Evolutionary conservation across 2,797 vertebrate species (phyloP).

Genomic region (Thaleichthys pacificus): DNA sequence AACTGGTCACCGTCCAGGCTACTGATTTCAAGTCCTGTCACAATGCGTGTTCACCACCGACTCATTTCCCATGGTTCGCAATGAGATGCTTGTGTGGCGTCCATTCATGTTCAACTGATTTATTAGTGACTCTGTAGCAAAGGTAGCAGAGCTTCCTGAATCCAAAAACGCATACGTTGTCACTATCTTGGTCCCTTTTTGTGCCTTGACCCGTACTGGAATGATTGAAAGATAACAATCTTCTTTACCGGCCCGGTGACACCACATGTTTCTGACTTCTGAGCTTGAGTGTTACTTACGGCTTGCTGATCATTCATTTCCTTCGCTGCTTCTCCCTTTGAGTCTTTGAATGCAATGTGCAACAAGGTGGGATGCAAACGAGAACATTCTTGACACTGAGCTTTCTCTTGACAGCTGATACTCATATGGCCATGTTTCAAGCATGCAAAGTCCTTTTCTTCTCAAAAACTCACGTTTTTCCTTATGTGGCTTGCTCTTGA

Average conservation of each 20-base stretch:
- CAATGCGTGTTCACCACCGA: conserved; percentile 12
- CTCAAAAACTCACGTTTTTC: neutral
- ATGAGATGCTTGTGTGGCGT: conserved; percentile 21
- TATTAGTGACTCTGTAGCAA: conserved; percentile 15
- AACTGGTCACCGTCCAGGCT: conserved; percentile 24
- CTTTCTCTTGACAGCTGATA: conserved; percentile 31
- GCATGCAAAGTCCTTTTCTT: conserved; percentile 13
- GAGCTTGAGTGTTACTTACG: neutral
- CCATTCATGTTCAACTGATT: conserved; percentile 24
- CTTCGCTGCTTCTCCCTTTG: neutral
- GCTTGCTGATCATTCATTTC: conserved; percentile 11
- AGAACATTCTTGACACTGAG: conserved; percentile 34
- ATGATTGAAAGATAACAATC: conserved; percentile 27
- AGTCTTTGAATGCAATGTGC: conserved; percentile 5
- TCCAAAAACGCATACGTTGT: conserved; percentile 26
- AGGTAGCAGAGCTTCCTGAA: conserved; percentile 12
- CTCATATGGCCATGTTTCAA: conserved; percentile 18
- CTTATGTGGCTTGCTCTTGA: conserved; percentile 18
- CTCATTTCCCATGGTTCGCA: conserved; percentile 31
- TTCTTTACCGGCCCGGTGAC: conserved; percentile 28
- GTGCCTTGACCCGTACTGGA: conserved; percentile 30
- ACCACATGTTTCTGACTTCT: conserved; percentile 9
- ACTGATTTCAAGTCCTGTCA: conserved; percentile 19
- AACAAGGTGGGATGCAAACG: conserved; percentile 2
- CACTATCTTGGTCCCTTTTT: conserved; percentile 26